Evolutionary conservation across 2,113 vertebrate species (phyloP).

Genomic region (Acrocephalus arundinaceus): DNA sequence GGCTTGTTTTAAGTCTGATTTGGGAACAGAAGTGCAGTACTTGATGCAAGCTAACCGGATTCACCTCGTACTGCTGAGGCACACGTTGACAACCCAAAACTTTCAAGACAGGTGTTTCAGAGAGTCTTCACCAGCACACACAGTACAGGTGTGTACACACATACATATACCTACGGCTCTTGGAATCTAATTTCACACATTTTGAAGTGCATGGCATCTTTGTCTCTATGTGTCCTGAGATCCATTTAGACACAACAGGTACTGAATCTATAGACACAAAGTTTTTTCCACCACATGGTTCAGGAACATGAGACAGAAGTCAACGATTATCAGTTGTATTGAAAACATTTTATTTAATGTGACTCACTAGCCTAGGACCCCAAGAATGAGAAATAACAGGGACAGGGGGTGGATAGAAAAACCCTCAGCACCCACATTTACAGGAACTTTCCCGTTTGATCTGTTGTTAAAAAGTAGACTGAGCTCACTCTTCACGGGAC

Average conservation of each 20-base stretch:
- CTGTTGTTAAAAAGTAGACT: not conserved
- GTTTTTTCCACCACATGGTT: not conserved
- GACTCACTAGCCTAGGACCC: not conserved
- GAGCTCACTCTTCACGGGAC: not conserved
- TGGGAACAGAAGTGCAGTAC: not conserved
- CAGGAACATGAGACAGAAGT: rapidly evolving
- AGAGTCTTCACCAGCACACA: not conserved
- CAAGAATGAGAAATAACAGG: not conserved
- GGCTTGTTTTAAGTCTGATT: not conserved
- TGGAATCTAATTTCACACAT: not conserved
- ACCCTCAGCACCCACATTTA: not conserved
- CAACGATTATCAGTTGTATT: not conserved
- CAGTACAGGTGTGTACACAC: not conserved
- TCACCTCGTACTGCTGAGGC: not conserved
- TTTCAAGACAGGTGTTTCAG: not conserved
- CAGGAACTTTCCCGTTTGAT: not conserved
- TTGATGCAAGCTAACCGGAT: not conserved
- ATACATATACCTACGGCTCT: rapidly evolving
- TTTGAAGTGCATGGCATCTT: not conserved
- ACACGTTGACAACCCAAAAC: not conserved
- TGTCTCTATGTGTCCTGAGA: not conserved
- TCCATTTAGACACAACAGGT: not conserved
- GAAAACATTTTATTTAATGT: not conserved
- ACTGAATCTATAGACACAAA: not conserved
- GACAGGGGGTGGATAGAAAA: rapidly evolving